Base-by-base conservation (phyloP, 2,113 vertebrate species). In the Myrmecobius fasciatus region DNA sequence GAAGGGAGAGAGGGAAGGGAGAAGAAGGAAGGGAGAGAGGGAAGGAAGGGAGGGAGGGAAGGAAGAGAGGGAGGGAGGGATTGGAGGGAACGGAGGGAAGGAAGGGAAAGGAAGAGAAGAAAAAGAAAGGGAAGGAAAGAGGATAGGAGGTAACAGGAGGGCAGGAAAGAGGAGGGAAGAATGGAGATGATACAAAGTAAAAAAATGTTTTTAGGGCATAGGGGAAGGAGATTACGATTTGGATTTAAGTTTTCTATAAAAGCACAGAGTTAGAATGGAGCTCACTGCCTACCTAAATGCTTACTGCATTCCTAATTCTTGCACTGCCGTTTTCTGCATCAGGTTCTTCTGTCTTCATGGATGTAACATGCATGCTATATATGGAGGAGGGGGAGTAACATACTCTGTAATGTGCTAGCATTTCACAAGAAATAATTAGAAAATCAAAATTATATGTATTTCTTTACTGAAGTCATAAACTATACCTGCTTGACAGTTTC, bases 401-500 rank as follows among this genome's bases (percentile, higher is more conserved):
- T 43, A 22, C 1, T 43, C 67, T 83, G n/a, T 43, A 43, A 43
- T 83, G n/a, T 83, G n/a, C 6, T 24, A 43, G 20, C n/a, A 83
- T 4, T 43, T 83, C n/a, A 43, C 6, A 24, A 83, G n/a, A 83
- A 83, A 43, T 43, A 83, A 83, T 83, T 20, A 43, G n/a, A 83
- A 83, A 83, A 43, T 43, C 17, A 83, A 83, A 83, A 83, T 22
- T 7, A 24, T 83, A 22, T 83, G 67, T 24, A 83, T 8, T 83
- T 83, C n/a, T 20, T 43, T 43, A n/a, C 67, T 43, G 4, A 83
- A 83, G 17, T 83, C 22, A 0, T 43, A 83, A 83, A 75, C 3
- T 8, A 36, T 36, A 89, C 14, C 20, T 96, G 89, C 2, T 91
- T 93, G 26, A 11, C n/a, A 96, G 94, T 53, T 92, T 92, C 46